These are phyloP conservation scores for Globodera rostochiensis DNA, from an alignment of 1,140 invertebrate genomes.

Conservation along the genomic window DNA sequence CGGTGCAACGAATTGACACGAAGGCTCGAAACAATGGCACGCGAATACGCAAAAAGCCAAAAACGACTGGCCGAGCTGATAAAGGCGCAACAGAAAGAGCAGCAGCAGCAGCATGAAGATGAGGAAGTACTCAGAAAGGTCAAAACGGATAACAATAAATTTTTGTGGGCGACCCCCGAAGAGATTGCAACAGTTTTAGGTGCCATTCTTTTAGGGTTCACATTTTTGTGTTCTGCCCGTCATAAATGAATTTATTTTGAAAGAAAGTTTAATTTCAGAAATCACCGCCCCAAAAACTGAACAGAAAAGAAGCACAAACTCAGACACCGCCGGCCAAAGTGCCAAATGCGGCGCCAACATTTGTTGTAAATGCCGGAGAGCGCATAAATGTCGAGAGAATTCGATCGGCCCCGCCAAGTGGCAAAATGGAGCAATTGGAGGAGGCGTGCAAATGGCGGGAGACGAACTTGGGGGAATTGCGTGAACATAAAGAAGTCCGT, in stretches of 20 bases:
- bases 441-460: background rate
- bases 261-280: background rate
- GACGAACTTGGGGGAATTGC: background rate
- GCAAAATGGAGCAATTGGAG: constrained; percentile 3
- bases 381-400: background rate
- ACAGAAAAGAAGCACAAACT: background rate
- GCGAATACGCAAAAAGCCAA: constrained; percentile 10
- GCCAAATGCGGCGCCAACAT: background rate
- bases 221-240: no score
- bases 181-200: no score
- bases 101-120: background rate
- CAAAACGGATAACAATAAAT: no score
- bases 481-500: background rate
- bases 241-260: no score
- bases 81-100: background rate
- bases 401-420: constrained; percentile 3
- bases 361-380: background rate
- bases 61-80: background rate
- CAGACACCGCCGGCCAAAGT: background rate
- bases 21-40: constrained; percentile 31
- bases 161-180: no score
- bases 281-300: background rate
- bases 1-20: background rate
- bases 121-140: background rate
- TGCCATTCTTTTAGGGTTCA: no score